Conservation (phyloP, 2,797 vertebrate species). For the Loris lydekkerianus region DNA sequence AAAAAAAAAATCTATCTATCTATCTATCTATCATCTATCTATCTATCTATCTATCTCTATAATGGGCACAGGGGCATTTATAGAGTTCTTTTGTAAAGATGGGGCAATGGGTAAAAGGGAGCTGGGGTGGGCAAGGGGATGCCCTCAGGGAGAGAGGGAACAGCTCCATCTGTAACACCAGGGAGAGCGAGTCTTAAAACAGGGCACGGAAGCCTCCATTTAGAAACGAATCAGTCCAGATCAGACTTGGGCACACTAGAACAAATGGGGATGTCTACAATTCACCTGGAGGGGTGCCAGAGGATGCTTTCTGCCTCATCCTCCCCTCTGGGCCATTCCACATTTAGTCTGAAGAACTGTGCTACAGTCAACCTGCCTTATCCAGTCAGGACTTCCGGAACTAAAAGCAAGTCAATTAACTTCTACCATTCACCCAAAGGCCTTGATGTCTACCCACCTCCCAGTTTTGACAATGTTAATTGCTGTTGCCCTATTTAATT, state of each 20-base stretch:
- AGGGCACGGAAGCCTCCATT: not conserved
- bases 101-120: not conserved
- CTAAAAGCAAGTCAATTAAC: not conserved
- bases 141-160: not conserved
- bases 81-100: not conserved
- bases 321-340: not conserved
- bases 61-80: too few relatives aligned
- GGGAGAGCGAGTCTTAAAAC: not conserved
- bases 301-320: not conserved
- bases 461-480: not conserved
- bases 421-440: not conserved
- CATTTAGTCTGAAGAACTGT: not conserved
- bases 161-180: not conserved
- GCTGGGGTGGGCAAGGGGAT: not conserved
- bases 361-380: fast-evolving
- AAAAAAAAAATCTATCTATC: too few relatives aligned
- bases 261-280: not conserved
- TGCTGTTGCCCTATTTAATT: not conserved
- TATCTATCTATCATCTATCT: too few relatives aligned
- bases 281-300: not conserved
- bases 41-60: too few relatives aligned
- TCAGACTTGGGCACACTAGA: not conserved
- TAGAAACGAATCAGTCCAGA: not conserved
- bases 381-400: not conserved
- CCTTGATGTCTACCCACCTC: not conserved